Evolutionary conservation across 2,888 invertebrate species (phyloP).

Genomic region (Brachyptera putata): DNA sequence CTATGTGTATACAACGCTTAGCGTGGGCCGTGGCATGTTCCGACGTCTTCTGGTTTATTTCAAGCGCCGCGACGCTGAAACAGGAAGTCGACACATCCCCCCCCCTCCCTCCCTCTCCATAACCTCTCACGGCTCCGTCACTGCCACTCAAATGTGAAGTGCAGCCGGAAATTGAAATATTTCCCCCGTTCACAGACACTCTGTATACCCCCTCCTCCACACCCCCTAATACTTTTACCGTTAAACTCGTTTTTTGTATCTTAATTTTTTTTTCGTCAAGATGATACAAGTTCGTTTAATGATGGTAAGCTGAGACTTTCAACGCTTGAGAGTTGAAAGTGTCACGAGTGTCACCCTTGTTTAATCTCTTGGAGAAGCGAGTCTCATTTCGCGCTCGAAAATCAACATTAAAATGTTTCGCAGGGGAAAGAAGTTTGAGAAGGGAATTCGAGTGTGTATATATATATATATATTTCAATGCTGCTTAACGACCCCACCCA

Average conservation of each 20-base stretch:
- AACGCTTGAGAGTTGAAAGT: too few species aligned
- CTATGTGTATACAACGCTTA: too few species aligned
- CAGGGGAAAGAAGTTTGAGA: too few species aligned
- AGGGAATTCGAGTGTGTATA: too few species aligned
- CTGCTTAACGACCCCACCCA: too few species aligned
- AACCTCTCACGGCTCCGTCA: background rate
- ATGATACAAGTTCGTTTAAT: too few species aligned
- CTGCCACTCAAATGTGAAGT: background rate
- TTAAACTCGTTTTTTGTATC: background rate
- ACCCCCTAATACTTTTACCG: background rate
- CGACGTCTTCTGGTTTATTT: conserved; percentile 1
- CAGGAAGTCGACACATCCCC: background rate
- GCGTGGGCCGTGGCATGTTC: background rate
- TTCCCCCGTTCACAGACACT: background rate
- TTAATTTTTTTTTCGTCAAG: background rate
- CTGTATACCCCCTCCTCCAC: background rate
- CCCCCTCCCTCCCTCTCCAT: background rate
- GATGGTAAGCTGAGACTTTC: too few species aligned
- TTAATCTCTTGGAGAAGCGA: too few species aligned
- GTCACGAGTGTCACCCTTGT: too few species aligned
- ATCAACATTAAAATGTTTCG: too few species aligned
- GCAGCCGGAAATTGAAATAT: conserved; percentile 6
- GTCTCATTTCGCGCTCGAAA: too few species aligned
- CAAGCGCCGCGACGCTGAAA: background rate
- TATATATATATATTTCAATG: too few species aligned